These are phyloP conservation scores for Nothura maculosa DNA, from an alignment of 2,797 vertebrate genomes.

Conservation along the genomic window DNA sequence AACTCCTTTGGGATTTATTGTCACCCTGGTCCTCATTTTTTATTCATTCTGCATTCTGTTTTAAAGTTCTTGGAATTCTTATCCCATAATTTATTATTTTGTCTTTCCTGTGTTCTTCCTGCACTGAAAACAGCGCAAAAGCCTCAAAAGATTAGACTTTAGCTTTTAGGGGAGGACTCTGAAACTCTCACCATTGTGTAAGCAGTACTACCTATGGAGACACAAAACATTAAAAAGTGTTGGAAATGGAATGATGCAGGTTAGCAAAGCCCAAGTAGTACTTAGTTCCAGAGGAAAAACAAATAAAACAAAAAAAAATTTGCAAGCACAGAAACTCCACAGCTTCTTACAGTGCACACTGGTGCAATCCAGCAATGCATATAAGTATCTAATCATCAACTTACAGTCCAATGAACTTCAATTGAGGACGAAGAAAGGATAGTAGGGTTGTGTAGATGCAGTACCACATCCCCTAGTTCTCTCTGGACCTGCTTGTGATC, in stretches of 20 bases:
- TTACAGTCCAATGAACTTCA: constrained; percentile 98
- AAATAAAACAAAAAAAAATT: neutral
- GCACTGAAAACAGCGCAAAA: constrained; percentile 2
- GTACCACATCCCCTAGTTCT: constrained; percentile 93
- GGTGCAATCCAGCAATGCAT: neutral
- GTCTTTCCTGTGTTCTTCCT: fast-evolving
- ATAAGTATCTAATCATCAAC: constrained; percentile 51
- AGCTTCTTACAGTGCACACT: neutral
- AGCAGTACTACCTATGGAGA: neutral
- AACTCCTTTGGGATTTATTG: neutral
- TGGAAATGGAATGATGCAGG: neutral
- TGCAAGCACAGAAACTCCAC: neutral
- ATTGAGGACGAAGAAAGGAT: constrained; percentile 97
- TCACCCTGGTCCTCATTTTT: neutral
- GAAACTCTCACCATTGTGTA: neutral
- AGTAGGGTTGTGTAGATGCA: constrained; percentile 97
- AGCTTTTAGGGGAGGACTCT: neutral
- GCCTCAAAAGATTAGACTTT: neutral
- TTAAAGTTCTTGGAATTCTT: neutral
- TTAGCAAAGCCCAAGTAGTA: neutral
- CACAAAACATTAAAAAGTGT: neutral
- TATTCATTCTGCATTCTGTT: neutral
- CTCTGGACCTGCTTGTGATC: constrained; percentile 97
- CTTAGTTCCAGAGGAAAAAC: neutral
- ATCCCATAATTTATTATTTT: neutral